Percentiles rank a stretch among this genome's conserved stretches.
phyloP scores from a whole-genome alignment of 2,888 invertebrate genomes.

The Acleris sparsana region DNA sequence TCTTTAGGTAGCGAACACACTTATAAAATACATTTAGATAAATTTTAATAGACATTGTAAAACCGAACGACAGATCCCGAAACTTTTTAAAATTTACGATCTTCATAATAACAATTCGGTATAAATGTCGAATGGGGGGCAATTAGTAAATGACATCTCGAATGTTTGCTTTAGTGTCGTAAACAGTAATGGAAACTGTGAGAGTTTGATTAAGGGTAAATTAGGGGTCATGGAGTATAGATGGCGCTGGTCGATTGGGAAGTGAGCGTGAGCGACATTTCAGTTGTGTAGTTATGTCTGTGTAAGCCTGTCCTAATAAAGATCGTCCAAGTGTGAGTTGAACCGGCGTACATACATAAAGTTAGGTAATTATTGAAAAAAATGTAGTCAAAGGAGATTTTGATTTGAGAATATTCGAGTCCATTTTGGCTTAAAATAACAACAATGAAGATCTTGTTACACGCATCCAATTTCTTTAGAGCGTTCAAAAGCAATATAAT shows the following conservation, averaged over 20 bases:
- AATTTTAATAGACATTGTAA: conserved; percentile 65
- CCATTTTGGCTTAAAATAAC: no score
- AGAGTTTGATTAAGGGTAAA: conserved; percentile 1
- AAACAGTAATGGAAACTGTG: conserved; percentile 13
- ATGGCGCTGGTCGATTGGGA: neutral
- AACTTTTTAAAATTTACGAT: conserved; percentile 50
- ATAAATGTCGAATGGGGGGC: conserved; percentile 23
- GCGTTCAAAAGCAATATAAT: no score
- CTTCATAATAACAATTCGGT: conserved; percentile 49
- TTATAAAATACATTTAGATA: conserved; percentile 68
- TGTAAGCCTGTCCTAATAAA: no score
- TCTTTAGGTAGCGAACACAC: conserved; percentile 63
- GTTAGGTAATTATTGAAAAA: no score
- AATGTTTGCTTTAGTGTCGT: conserved; percentile 22
- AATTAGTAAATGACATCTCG: conserved; percentile 15
- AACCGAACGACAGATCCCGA: conserved; percentile 57
- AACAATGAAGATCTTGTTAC: no score
- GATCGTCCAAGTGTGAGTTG: no score
- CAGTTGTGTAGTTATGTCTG: no score
- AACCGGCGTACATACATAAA: no score
- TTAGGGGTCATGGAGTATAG: conserved; percentile 1
- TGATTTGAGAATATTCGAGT: no score
- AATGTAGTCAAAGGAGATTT: no score
- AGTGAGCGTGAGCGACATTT: no score
- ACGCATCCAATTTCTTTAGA: no score